These are phyloP conservation scores for Gymnocypris eckloni DNA, from an alignment of 2,797 vertebrate species.

Conservation along the genomic window DNA sequence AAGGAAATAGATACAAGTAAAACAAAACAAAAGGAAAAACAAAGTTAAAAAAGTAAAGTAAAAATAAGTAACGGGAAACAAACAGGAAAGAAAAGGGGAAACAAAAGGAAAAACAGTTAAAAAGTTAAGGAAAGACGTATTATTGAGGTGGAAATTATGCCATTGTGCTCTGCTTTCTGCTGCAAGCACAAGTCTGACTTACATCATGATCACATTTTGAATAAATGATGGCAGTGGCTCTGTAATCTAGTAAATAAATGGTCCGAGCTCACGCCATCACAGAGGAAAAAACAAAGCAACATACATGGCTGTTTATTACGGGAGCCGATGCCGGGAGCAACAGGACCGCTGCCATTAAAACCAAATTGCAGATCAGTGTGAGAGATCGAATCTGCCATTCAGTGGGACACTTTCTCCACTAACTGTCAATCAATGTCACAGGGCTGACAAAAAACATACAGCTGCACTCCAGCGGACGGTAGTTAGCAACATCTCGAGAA, in stretches of 20 bases:
- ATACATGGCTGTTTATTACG: background rate
- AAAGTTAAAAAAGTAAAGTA: background rate
- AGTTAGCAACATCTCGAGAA: background rate
- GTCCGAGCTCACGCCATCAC: background rate
- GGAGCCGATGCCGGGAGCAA: background rate
- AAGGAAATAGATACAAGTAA: background rate
- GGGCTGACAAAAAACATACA: background rate
- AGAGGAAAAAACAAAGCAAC: background rate
- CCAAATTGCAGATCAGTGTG: conserved; percentile 20
- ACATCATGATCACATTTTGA: background rate
- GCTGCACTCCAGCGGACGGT: background rate
- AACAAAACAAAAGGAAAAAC: background rate
- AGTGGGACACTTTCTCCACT: background rate
- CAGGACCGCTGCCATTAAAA: conserved; percentile 7
- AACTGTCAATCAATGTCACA: conserved; percentile 39
- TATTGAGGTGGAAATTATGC: background rate
- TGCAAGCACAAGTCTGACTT: background rate
- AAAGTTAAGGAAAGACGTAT: background rate
- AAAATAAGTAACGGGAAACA: background rate
- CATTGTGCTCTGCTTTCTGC: background rate
- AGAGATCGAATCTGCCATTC: conserved; percentile 23
- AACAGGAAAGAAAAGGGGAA: background rate
- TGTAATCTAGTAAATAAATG: conserved; percentile 31
- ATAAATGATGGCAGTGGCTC: conserved; percentile 1
- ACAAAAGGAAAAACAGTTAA: background rate